phyloP scores from a whole-genome alignment of 2,113 vertebrate species.

The Chrysochloris asiatica region DNA sequence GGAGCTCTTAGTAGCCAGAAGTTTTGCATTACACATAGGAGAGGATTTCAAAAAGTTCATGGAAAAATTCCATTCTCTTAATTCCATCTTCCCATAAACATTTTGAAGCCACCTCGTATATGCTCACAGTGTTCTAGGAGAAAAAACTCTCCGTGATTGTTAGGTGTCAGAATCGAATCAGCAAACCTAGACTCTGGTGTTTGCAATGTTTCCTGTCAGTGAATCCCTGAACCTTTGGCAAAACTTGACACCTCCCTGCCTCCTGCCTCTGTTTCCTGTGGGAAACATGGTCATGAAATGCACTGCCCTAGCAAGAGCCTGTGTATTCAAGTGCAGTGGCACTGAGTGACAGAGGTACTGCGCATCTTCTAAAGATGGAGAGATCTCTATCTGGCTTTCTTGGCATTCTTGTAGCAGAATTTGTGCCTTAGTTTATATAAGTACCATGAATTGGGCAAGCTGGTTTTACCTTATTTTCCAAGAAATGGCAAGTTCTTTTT shows the following conservation, averaged over 20 bases:
- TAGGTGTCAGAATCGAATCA: not conserved
- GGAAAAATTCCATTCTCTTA: no score
- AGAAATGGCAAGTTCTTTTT: conserved; percentile 70
- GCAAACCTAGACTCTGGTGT: not conserved
- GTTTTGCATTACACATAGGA: not conserved
- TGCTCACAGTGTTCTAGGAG: not conserved
- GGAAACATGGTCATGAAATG: not conserved
- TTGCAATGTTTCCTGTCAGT: not conserved
- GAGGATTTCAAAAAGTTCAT: no score
- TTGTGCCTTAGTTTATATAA: conserved; percentile 57
- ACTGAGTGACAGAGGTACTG: not conserved
- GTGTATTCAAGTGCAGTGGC: not conserved
- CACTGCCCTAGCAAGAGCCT: not conserved
- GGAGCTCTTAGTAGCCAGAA: not conserved
- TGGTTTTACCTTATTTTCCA: conserved; percentile 78
- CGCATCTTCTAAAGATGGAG: not conserved
- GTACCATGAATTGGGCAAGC: conserved; percentile 56
- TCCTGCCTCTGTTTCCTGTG: not conserved
- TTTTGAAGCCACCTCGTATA: no score
- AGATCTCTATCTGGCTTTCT: not conserved
- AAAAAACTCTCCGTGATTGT: not conserved
- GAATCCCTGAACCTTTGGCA: not conserved
- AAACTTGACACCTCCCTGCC: not conserved
- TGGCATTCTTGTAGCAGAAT: conserved; percentile 19
- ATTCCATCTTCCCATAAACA: no score